Percentiles rank a stretch among this genome's conserved stretches.
These are phyloP conservation scores for Graptemys geographica DNA, from an alignment of 2,797 vertebrate species.

Conservation along the genomic window DNA sequence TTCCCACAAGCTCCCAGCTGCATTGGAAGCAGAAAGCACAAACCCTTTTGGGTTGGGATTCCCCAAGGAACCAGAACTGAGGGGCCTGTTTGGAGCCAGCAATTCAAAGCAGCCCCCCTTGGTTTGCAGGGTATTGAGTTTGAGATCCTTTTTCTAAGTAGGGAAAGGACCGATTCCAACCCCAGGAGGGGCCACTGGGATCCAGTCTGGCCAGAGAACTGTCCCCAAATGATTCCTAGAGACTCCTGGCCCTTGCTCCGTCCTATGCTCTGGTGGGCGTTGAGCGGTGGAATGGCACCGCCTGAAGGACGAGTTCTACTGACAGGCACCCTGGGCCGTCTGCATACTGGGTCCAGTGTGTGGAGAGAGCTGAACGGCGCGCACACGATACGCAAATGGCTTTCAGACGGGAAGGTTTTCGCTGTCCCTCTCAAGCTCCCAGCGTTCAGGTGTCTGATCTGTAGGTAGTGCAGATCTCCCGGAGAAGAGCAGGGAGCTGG, in stretches of 20 bases:
- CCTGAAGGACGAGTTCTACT: background rate
- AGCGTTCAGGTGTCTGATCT: background rate
- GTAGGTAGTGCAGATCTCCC: accelerated
- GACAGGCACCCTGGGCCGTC: too few relatives aligned
- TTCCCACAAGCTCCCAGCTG: background rate
- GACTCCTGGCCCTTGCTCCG: background rate
- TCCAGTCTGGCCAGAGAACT: background rate
- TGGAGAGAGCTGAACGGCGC: background rate
- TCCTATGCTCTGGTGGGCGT: background rate
- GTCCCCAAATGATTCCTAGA: background rate
- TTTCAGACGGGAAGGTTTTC: background rate
- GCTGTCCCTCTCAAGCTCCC: accelerated
- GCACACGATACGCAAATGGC: background rate
- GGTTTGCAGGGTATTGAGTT: background rate
- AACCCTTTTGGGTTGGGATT: background rate
- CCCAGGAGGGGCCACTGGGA: background rate
- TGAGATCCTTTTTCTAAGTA: too few relatives aligned
- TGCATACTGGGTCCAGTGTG: background rate
- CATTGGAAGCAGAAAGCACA: background rate
- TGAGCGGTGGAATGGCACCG: background rate
- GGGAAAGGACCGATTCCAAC: background rate
- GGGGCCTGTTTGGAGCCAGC: background rate
- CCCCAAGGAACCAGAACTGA: background rate
- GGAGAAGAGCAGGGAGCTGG: background rate
- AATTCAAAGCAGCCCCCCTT: background rate